These are phyloP conservation scores for Trinorchestia longiramus DNA, from an alignment of 1,140 invertebrate genomes.

Conservation along the genomic window DNA sequence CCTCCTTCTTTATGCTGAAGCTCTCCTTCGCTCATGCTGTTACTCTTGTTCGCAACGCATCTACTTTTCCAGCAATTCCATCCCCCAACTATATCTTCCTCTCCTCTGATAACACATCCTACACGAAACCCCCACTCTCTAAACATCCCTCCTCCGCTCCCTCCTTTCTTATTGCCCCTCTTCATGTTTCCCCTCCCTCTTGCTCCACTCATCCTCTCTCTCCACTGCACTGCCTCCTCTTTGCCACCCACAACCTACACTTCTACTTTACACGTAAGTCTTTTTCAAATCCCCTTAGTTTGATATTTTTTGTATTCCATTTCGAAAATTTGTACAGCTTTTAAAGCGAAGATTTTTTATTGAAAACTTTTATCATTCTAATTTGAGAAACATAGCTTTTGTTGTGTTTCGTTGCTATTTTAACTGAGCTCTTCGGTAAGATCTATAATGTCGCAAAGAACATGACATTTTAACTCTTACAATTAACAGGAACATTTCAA, in stretches of 20 bases:
- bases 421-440: not conserved
- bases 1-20: not conserved
- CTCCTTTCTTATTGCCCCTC: not conserved
- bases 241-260: not conserved
- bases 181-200: not conserved
- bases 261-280: not conserved
- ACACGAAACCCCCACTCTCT: no score
- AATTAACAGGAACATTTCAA: no score
- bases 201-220: not conserved
- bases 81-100: no score
- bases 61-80: no score
- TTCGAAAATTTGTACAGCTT: no score
- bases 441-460: not conserved
- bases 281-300: not conserved
- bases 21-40: not conserved
- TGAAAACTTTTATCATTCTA: not conserved
- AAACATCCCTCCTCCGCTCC: no score
- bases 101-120: no score
- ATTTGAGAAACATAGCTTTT: not conserved
- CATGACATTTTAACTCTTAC: not conserved
- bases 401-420: not conserved
- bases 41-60: no score
- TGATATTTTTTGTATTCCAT: not conserved
- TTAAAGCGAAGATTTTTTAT: not conserved
- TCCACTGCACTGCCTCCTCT: not conserved